Evolutionary conservation across 2,888 invertebrate genomes (phyloP), one percentile per base, ranked within the genome.

Genomic region (Buathra laborator): DNA sequence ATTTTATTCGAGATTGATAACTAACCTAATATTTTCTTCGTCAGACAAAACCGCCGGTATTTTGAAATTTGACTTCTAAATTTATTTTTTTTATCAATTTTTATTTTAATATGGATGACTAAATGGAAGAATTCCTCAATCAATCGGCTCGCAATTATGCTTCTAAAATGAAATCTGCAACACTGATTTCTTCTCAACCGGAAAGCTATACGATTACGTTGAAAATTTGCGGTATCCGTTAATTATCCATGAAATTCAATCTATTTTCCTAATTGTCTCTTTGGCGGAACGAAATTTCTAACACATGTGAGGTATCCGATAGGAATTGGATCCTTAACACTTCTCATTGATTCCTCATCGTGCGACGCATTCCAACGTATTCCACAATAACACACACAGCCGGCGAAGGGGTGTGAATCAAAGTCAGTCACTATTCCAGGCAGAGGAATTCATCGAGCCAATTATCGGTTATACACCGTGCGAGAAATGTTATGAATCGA

Each of bases 401-500:
- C n/a, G 19, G 32, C n/a, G 6, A 10, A 14, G 4, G 43, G 19
- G 51, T 51, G 51, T 56, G 64, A 24, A 71, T 44, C 64, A 14
- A 19, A 43, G 72, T 72, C 72, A 56, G 72, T 72, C 59, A 46
- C 59, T 24, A 29, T 44, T 59, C 32, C 43, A 46, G 32, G 48
- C 12, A 29, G 29, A 51, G 72, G 43, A 46, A 78, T 78, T 72
- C 67, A 72, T 72, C 59, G 48, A 46, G 70, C 72, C 82, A 77
- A 82, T 82, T 67, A 72, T 82, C 70, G 77, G 53, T 37, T 46
- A 37, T 66, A 37, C 70, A 76, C 51, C 46, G 56, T 46, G 46
- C 46, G 66, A 16, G 77, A 24, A 66, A 82, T 82, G 71, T 72
- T 77, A 78, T 59, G 74, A 71, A 48, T 82, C 72, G 37, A 62